phyloP scores from a whole-genome alignment of 2,113 vertebrate genomes.

The Dicrurus megarhynchus region DNA sequence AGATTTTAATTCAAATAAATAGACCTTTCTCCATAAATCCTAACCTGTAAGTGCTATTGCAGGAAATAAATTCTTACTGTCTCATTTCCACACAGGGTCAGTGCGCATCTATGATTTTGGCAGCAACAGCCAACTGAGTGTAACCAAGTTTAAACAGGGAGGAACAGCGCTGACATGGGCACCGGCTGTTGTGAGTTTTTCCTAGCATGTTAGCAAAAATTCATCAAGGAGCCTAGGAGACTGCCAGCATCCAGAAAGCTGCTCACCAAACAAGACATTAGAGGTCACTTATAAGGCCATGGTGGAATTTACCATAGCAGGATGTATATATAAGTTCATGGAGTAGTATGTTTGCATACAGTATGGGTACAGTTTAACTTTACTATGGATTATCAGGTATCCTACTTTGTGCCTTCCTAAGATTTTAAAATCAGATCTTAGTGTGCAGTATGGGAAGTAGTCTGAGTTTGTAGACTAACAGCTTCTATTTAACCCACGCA shows the following conservation, averaged over 20 bases:
- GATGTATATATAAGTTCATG: background rate
- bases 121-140: slow-evolving; percentile 73
- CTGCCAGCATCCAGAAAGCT: background rate
- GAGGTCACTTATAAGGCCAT: background rate
- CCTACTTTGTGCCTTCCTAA: background rate
- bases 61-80: background rate
- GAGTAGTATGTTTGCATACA: background rate
- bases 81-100: slow-evolving; percentile 74
- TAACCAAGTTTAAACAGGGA: slow-evolving; percentile 83
- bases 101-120: slow-evolving; percentile 89
- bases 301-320: background rate
- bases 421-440: background rate
- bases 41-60: background rate
- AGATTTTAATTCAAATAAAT: background rate
- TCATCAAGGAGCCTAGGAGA: background rate
- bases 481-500: slow-evolving; percentile 12
- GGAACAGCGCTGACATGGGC: slow-evolving; percentile 89
- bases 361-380: background rate
- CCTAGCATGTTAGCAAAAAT: background rate
- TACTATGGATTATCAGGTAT: background rate
- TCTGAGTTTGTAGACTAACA: background rate
- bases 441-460: background rate
- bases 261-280: background rate
- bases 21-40: background rate
- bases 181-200: slow-evolving; percentile 77